Conservation (phyloP, 1,140 invertebrate genomes). For the Nylanderia fulva region DNA sequence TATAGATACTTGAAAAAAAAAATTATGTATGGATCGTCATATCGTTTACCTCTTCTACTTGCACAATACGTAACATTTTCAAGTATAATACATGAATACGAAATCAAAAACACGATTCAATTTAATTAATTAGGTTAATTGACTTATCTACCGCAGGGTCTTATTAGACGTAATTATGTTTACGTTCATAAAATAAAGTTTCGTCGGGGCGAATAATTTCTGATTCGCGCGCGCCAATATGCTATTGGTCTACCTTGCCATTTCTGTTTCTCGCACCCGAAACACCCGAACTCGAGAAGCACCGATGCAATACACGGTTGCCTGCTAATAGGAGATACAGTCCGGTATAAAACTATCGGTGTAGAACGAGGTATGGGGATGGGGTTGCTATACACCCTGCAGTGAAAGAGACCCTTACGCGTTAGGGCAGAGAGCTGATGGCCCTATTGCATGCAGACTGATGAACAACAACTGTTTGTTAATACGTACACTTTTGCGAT, state of each 20-base stretch:
- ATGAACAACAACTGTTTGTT: conserved; percentile 5
- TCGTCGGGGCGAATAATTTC: conserved; percentile 8
- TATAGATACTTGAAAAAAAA: background rate
- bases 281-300: conserved; percentile 70
- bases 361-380: background rate
- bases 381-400: conserved; percentile 59
- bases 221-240: conserved; percentile 5
- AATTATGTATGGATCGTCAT: background rate
- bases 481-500: background rate
- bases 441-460: background rate
- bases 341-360: conserved; percentile 70
- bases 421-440: background rate
- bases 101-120: background rate
- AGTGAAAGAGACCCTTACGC: conserved; percentile 53
- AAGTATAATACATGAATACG: background rate
- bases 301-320: conserved; percentile 74
- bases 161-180: background rate
- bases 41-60: no score
- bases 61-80: background rate
- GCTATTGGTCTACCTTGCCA: background rate
- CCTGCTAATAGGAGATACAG: conserved; percentile 79
- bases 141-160: background rate
- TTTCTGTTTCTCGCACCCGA: conserved; percentile 72
- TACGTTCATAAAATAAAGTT: background rate
- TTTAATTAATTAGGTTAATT: background rate